Conservation (phyloP, 2,113 vertebrate species). For the Thymallus thymallus region DNA sequence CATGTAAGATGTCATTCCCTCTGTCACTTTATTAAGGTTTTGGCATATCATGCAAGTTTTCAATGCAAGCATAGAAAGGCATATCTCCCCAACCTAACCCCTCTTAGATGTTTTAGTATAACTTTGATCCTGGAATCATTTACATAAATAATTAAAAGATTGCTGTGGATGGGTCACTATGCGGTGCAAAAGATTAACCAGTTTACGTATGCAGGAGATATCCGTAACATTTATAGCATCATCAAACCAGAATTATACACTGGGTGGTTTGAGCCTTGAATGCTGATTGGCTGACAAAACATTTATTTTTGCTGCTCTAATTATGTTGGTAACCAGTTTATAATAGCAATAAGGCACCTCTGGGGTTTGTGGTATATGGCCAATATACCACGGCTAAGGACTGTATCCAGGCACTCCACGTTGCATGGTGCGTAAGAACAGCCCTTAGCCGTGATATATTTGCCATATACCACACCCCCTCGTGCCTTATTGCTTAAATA, state of each 20-base stretch:
- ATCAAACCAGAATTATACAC: conserved; percentile 78
- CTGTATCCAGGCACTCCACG: too few species aligned
- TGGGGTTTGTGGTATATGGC: too few species aligned
- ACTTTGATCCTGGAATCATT: conserved; percentile 46
- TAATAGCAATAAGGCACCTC: too few species aligned
- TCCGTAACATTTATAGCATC: conserved; percentile 66
- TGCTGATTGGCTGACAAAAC: too few species aligned
- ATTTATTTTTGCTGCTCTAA: too few species aligned
- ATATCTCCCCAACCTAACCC: conserved; percentile 59
- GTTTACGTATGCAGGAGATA: conserved; percentile 74
- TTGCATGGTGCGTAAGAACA: too few species aligned
- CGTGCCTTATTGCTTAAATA: conserved; percentile 37
- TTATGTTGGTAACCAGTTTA: too few species aligned
- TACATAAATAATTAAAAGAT: conserved; percentile 36
- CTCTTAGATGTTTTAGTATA: conserved; percentile 47
- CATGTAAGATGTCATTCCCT: conserved; percentile 87
- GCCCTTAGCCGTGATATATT: too few species aligned
- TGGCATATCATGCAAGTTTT: conserved; percentile 86
- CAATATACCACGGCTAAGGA: too few species aligned
- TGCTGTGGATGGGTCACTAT: conserved; percentile 50
- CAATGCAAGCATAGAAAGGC: conserved; percentile 75
- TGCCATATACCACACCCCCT: too few species aligned
- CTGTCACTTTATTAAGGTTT: conserved; percentile 78
- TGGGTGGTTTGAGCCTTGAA: conserved; percentile 24
- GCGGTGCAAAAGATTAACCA: conserved; percentile 35